Percentiles rank a stretch among this genome's conserved stretches.
These are phyloP conservation scores for Nyctereutes procyonoides DNA, from an alignment of 2,113 vertebrate species.

Conservation along the genomic window DNA sequence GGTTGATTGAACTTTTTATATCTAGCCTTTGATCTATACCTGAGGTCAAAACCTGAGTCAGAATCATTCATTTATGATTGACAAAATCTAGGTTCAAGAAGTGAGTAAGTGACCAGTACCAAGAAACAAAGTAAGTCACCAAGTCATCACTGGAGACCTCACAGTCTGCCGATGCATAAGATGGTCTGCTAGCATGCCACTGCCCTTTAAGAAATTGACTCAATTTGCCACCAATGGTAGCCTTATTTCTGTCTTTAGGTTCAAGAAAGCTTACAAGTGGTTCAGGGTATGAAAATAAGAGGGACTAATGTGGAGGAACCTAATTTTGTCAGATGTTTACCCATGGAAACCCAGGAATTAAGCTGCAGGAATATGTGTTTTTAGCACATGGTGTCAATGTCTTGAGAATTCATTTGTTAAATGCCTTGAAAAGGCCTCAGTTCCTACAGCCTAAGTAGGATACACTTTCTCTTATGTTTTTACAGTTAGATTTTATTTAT, in stretches of 20 bases:
- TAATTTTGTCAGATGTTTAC: background rate
- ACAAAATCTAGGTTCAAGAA: background rate
- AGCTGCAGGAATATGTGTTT: background rate
- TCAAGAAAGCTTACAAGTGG: background rate
- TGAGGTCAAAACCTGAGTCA: background rate
- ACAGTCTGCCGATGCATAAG: background rate
- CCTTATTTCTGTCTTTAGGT: background rate
- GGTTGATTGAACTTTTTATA: background rate
- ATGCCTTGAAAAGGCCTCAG: background rate
- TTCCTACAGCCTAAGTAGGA: background rate
- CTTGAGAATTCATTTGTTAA: background rate
- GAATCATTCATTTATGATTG: background rate
- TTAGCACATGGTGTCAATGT: background rate
- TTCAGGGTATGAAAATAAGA: background rate
- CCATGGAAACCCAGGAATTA: background rate
- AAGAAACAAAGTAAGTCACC: background rate
- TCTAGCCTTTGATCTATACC: background rate
- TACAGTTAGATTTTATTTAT: background rate
- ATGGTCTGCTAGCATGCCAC: background rate
- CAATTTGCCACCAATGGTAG: background rate
- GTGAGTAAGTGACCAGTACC: background rate
- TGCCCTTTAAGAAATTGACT: background rate
- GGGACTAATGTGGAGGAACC: background rate
- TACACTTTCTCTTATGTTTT: background rate
- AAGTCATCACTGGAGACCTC: background rate